phyloP scores from a whole-genome alignment of 2,113 vertebrate genomes.

The Odocoileus hemionus region DNA sequence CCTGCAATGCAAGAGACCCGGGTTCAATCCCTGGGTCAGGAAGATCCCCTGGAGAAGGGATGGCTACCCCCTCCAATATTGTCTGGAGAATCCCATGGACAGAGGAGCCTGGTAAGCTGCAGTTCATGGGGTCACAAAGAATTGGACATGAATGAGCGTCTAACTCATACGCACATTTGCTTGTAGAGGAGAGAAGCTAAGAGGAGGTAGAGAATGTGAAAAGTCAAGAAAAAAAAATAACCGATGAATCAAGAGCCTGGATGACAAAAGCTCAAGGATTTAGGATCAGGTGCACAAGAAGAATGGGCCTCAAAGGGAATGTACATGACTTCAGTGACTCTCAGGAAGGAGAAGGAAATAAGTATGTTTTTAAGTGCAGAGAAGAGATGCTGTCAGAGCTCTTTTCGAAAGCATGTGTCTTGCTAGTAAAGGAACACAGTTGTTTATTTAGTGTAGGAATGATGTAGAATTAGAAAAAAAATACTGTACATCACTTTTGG shows the following conservation, averaged over 20 bases:
- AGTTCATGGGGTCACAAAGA: neutral
- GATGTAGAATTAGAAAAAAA: neutral
- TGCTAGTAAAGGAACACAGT: neutral
- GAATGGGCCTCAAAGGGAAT: neutral
- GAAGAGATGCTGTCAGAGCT: neutral
- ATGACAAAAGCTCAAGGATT: neutral
- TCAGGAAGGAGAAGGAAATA: neutral
- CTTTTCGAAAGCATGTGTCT: neutral
- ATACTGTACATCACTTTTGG: neutral
- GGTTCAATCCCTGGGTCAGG: neutral
- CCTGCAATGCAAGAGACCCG: rapidly evolving
- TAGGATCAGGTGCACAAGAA: neutral
- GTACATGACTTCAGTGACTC: neutral
- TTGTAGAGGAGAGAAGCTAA: neutral
- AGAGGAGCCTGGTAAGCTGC: neutral
- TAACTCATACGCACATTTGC: neutral
- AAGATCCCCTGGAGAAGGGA: neutral
- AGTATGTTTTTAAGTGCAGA: neutral
- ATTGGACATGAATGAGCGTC: neutral
- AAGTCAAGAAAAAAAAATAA: neutral
- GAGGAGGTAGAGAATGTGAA: neutral
- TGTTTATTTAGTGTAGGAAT: neutral
- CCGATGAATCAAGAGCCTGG: neutral
- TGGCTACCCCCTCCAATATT: neutral
- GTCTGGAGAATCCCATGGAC: neutral